A percentile compares a stretch with the other conserved stretches of the same genome.
phyloP scores from a whole-genome alignment of 2,797 vertebrate species.

The Neosilurus hyrtlii region DNA sequence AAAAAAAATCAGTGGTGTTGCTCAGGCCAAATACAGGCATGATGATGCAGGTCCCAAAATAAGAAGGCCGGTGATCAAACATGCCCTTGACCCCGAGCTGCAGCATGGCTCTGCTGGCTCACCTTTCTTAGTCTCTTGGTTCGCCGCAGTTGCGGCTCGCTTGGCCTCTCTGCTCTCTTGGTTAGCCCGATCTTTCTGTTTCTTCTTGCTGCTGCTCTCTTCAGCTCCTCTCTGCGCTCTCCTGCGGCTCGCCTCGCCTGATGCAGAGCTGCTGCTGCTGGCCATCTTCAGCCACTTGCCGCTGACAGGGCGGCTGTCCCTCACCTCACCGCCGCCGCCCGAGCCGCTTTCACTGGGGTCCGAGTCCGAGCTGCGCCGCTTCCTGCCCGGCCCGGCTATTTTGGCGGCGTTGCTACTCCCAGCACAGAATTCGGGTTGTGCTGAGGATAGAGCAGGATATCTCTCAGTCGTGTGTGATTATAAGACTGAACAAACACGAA shows the following conservation, averaged over 20 bases:
- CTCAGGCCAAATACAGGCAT: neutral
- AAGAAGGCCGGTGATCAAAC: neutral
- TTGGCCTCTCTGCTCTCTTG: slow-evolving; percentile 94
- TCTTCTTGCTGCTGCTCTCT: slow-evolving; percentile 87
- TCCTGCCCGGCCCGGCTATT: slow-evolving; percentile 98
- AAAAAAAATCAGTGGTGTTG: neutral
- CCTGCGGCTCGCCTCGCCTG: slow-evolving; percentile 76
- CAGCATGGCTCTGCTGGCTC: slow-evolving; percentile 25
- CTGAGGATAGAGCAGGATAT: slow-evolving; percentile 55
- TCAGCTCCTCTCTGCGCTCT: slow-evolving; percentile 79
- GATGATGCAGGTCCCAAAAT: neutral
- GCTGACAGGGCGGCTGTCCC: slow-evolving; percentile 85
- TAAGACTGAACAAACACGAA: neutral
- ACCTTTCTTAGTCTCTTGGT: slow-evolving; percentile 79
- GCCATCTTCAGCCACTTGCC: slow-evolving; percentile 98
- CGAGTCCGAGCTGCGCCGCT: slow-evolving; percentile 97
- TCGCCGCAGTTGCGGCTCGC: slow-evolving; percentile 56
- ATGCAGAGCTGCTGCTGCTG: slow-evolving; percentile 70
- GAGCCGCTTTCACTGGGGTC: slow-evolving; percentile 79
- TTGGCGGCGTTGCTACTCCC: slow-evolving; percentile 93
- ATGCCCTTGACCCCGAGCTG: slow-evolving; percentile 10
- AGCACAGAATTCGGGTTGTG: slow-evolving; percentile 83
- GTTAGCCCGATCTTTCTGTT: slow-evolving; percentile 94
- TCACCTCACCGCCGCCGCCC: slow-evolving; percentile 76
- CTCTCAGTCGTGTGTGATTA: too few species aligned